These are phyloP conservation scores for Dendrocincla fuliginosa DNA, from an alignment of 2,797 vertebrate species.

Conservation along the genomic window DNA sequence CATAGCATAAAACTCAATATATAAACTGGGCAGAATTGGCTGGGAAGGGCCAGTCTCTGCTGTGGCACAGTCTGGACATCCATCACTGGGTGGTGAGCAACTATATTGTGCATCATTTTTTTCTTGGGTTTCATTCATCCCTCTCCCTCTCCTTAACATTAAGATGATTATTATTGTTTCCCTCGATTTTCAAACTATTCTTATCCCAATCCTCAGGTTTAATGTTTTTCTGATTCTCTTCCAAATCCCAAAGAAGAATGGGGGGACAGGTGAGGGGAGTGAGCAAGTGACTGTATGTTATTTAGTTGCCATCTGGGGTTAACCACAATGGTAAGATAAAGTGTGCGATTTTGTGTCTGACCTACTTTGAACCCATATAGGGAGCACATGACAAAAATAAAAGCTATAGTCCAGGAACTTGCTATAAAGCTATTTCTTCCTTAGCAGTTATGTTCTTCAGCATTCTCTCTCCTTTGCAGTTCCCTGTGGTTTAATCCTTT, in stretches of 20 bases:
- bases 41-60: background rate
- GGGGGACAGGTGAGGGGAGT: background rate
- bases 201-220: background rate
- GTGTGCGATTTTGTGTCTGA: background rate
- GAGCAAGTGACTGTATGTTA: background rate
- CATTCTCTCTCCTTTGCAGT: background rate
- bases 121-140: background rate
- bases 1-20: background rate
- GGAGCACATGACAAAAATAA: background rate
- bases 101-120: background rate
- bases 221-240: background rate
- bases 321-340: background rate
- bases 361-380: background rate
- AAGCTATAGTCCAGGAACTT: background rate
- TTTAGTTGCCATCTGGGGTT: background rate
- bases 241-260: background rate
- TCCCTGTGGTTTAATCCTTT: slow-evolving; percentile 35
- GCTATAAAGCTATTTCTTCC: slow-evolving; percentile 9
- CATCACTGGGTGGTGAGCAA: background rate
- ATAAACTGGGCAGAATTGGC: background rate
- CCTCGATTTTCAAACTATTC: background rate
- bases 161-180: background rate
- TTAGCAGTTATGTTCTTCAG: background rate
- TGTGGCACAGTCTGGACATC: background rate
- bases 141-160: background rate